Evolutionary conservation across 1,140 invertebrate species (phyloP).

Genomic region (Psix sp.): DNA sequence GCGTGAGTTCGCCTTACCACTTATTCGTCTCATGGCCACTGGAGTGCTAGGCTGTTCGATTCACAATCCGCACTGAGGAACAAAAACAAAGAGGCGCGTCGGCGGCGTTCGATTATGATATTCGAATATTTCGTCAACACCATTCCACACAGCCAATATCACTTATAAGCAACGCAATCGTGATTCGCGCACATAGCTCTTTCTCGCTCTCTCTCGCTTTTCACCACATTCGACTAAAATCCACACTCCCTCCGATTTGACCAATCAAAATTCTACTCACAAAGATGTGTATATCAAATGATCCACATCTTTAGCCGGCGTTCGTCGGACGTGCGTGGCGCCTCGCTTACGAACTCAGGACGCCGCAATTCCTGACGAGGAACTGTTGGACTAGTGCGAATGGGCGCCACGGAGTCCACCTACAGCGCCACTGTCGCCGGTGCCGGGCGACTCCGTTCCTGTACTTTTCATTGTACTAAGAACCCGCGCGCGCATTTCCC

Average conservation of each 20-base stretch:
- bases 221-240: constrained; percentile 1
- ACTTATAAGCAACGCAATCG: constrained; percentile 43
- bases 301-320: constrained; percentile 6
- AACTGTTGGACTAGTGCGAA: constrained; percentile 37
- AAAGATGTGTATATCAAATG: background rate
- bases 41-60: constrained; percentile 22
- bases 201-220: no score
- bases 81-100: constrained; percentile 24
- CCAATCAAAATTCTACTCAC: background rate
- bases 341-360: constrained; percentile 21
- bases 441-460: constrained; percentile 45
- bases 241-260: background rate
- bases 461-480: constrained; percentile 36
- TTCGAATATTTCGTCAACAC: constrained; percentile 50
- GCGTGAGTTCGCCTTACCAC: constrained; percentile 63
- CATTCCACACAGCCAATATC: constrained; percentile 62
- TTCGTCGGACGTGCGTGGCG: constrained; percentile 3
- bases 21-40: constrained; percentile 70
- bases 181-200: constrained; percentile 33
- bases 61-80: constrained; percentile 54
- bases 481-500: constrained; percentile 30
- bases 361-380: constrained; percentile 40
- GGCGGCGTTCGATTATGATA: constrained; percentile 32
- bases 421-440: constrained; percentile 30
- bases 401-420: constrained; percentile 22